A percentile compares a stretch with the other conserved stretches of the same genome.
Evolutionary conservation across 1,140 invertebrate genomes (phyloP).

Genomic region (Drosophila tani): DNA sequence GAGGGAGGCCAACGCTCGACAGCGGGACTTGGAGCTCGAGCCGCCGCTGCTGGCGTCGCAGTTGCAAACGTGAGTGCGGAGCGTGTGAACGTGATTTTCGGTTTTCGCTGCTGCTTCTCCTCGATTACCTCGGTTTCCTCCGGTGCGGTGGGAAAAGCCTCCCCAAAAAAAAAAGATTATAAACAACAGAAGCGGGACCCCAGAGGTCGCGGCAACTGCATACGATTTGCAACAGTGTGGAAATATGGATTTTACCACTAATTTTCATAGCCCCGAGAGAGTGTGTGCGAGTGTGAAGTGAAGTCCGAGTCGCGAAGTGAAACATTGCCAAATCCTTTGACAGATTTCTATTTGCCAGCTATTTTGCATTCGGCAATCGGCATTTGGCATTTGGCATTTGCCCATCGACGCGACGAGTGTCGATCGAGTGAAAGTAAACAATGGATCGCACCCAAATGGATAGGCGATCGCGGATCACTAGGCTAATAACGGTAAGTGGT

Average conservation of each 20-base stretch:
- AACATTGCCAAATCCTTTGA: constrained; percentile 54
- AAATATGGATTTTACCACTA: constrained; percentile 56
- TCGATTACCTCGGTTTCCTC: constrained; percentile 27
- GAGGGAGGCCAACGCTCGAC: constrained; percentile 14
- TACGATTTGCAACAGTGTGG: constrained; percentile 32
- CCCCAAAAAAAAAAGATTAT: constrained; percentile 20
- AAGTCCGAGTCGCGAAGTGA: constrained; percentile 22
- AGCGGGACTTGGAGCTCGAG: constrained; percentile 38
- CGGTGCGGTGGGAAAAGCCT: constrained; percentile 41
- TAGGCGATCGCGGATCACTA: constrained; percentile 58
- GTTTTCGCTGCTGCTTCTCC: constrained; percentile 12
- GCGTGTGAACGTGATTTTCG: constrained; percentile 83
- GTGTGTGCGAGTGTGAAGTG: constrained; percentile 27
- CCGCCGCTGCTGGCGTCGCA: constrained; percentile 54
- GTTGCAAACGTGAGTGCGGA: constrained; percentile 83
- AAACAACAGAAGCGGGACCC: constrained; percentile 38
- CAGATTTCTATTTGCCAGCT: constrained; percentile 52
- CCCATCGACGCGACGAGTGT: constrained; percentile 35
- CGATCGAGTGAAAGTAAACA: constrained; percentile 73
- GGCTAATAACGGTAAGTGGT: constrained; percentile 66
- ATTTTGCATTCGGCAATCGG: constrained; percentile 44
- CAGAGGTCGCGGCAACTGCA: constrained; percentile 45
- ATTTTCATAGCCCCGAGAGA: constrained; percentile 35
- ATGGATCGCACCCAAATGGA: constrained; percentile 63
- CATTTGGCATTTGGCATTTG: constrained; percentile 30